Evolutionary conservation across 2,888 invertebrate species (phyloP), one percentile per base, ranked within the genome.

Genomic region (Ferdinandea cuprea): DNA sequence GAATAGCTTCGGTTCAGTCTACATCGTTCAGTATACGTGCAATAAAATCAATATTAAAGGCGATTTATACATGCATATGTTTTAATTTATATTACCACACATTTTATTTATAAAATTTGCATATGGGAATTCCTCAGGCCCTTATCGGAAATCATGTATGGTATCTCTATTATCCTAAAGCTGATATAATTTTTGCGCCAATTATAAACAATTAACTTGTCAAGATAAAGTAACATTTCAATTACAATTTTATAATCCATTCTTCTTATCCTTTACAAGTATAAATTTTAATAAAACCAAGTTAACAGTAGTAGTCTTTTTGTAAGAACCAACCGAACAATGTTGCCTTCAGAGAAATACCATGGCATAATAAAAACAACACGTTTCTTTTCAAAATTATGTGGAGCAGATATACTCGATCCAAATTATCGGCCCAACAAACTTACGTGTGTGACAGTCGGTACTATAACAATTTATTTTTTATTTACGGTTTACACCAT

Each of bases 271-370:
- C 9, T 13, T 2, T 40, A 15, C 8, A 1, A 1, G 13, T 40
- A 40, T 40, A 40, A 7, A 40, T 15, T 15, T 7, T 15, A 13
- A 8, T 13, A 6, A 7, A 8, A 8, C 6, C 6, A 9, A 32
- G 9, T 9, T 1, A 6, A 9, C 9, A 32, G 9, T 7, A 1
- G 8, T 13, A 15, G 15, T 40, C 40, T 2, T 13, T 6, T 2
- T 7, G n/a, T 17, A 8, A 9, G 6, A 28, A 13, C 13, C 8
- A 25, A 7, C 8, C 0, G 13, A 3, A 65, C 11, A 50, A 76
- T 76, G 76, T 52, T 25, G 3, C 85, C 85, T 8, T 76, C 80
- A 6, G 52, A 73, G 25, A 76, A 46, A 32, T 85, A 58, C 15
- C 17, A 4, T 0, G 44, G 40, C 7, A 4, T 74, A 9, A 17